These are phyloP conservation scores for Agapornis canus DNA, from an alignment of 2,797 vertebrate species.

Conservation along the genomic window DNA sequence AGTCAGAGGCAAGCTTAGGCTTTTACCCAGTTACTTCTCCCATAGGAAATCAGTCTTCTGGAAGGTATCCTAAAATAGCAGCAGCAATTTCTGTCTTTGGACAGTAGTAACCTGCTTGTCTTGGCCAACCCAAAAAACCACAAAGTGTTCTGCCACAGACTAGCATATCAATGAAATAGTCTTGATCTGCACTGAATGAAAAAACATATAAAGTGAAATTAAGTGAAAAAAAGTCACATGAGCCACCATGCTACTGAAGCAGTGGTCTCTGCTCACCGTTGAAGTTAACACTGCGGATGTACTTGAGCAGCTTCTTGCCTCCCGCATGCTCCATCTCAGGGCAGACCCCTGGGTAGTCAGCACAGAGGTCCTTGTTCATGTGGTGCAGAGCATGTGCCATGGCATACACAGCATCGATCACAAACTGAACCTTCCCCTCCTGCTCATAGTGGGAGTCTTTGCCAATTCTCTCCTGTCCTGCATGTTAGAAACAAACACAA, in stretches of 20 bases:
- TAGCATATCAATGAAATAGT: not conserved
- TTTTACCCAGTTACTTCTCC: not conserved
- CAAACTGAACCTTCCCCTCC: conserved; percentile 99
- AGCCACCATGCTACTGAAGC: not conserved
- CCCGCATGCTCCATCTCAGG: conserved; percentile 91
- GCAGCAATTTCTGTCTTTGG: not conserved
- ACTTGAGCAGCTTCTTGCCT: conserved; percentile 92
- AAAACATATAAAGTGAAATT: not conserved
- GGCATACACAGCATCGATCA: conserved; percentile 94
- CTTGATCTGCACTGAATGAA: not conserved
- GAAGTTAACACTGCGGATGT: conserved; percentile 93
- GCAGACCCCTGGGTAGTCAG: conserved; percentile 88
- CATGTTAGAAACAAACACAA: not conserved
- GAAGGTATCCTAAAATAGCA: not conserved
- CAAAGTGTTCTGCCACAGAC: not conserved
- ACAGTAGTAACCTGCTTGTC: not conserved
- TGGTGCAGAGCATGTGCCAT: conserved; percentile 97
- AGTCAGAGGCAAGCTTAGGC: not conserved
- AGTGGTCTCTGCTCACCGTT: conserved; percentile 86
- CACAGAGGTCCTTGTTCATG: conserved; percentile 94
- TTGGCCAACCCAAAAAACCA: not conserved
- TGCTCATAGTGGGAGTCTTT: conserved; percentile 95
- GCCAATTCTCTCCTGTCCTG: conserved; percentile 96
- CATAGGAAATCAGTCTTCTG: not conserved
- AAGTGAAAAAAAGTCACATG: not conserved